A percentile compares a stretch with the other conserved stretches of the same genome.
Evolutionary conservation across 2,888 invertebrate genomes (phyloP).

Genomic region (Cerastis rubricosa): DNA sequence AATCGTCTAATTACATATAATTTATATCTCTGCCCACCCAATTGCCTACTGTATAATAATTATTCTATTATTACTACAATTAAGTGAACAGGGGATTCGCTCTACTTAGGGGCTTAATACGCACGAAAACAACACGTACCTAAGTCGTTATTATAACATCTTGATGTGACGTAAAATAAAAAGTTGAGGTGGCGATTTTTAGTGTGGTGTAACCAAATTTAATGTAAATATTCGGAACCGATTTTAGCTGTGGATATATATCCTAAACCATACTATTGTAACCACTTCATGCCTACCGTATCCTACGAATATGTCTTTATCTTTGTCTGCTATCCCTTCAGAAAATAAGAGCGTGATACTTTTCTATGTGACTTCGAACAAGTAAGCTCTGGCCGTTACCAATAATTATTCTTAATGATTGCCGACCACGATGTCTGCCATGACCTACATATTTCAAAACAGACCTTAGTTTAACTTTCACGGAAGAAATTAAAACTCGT

Average conservation of each 20-base stretch:
- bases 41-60: conserved; percentile 2
- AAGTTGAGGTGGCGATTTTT: too few species aligned
- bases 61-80: conserved; percentile 15
- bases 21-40: background rate
- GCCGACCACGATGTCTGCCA: background rate
- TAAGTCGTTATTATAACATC: background rate
- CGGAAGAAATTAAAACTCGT: conserved; percentile 28
- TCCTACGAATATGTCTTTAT: too few species aligned
- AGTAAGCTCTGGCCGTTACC: background rate
- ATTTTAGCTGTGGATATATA: too few species aligned
- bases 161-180: background rate
- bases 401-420: conserved; percentile 8
- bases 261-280: too few species aligned
- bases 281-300: too few species aligned
- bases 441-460: conserved; percentile 1
- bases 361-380: background rate
- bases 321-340: too few species aligned
- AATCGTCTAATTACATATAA: conserved; percentile 16
- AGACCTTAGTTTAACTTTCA: conserved; percentile 37
- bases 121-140: background rate
- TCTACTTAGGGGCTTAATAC: conserved; percentile 3
- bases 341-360: too few species aligned
- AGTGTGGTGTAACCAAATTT: too few species aligned
- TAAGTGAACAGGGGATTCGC: background rate
- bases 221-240: too few species aligned